Percentiles rank a stretch among this genome's conserved stretches.
These are phyloP conservation scores for Ichneumon xanthorius DNA, from an alignment of 2,888 invertebrate genomes.

Conservation along the genomic window DNA sequence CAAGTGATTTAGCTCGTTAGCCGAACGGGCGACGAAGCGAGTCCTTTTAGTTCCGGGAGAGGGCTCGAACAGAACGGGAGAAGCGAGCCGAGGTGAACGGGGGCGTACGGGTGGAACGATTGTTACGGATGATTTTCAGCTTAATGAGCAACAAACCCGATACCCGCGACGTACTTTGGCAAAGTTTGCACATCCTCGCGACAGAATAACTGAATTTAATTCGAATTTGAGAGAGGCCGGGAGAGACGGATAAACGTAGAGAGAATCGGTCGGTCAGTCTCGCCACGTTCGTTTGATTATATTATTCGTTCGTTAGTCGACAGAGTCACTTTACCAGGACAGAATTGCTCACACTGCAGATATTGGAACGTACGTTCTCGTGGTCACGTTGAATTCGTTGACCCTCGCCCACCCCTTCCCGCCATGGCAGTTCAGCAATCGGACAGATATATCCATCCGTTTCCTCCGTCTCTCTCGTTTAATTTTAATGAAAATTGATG, in stretches of 20 bases:
- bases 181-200: neutral
- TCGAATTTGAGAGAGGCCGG: neutral
- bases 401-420: neutral
- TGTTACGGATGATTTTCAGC: slow-evolving; percentile 10
- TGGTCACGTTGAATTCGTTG: slow-evolving; percentile 47
- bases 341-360: slow-evolving; percentile 37
- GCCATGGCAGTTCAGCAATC: slow-evolving; percentile 18
- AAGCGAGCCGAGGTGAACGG: neutral
- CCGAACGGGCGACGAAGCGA: slow-evolving; percentile 26
- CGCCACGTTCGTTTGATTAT: slow-evolving; percentile 40
- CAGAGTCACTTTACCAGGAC: slow-evolving; percentile 22
- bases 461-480: slow-evolving; percentile 58
- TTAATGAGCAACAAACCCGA: slow-evolving; percentile 3
- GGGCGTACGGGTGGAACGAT: neutral
- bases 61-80: neutral
- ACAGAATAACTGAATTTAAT: slow-evolving; percentile 9
- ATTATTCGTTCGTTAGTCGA: slow-evolving; percentile 42
- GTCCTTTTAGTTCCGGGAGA: neutral
- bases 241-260: neutral
- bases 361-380: slow-evolving; percentile 35
- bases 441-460: slow-evolving; percentile 9
- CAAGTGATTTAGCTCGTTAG: slow-evolving; percentile 35
- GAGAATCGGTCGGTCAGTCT: slow-evolving; percentile 19
- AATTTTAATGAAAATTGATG: slow-evolving; percentile 71
- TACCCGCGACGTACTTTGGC: neutral